Base-by-base conservation (phyloP, 2,113 vertebrate genomes). In the Oenanthe melanoleuca region DNA sequence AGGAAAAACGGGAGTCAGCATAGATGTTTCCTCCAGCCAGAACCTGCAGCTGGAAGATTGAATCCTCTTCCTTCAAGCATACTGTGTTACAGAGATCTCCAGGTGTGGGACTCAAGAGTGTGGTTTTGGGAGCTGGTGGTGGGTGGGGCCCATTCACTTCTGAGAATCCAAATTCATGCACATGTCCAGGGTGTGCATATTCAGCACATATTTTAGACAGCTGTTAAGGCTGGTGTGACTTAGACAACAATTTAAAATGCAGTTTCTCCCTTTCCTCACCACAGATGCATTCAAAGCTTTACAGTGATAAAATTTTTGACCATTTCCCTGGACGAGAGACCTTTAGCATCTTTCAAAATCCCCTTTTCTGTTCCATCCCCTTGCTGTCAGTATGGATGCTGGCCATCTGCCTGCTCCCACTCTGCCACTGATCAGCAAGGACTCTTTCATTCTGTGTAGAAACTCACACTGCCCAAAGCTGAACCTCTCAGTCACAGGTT, bases 121-220 rank as follows among this genome's bases (percentile, higher is more conserved):
- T 0, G 0, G 40, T 33, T 56, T 11, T 1, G 11, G 55, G 15
- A 53, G 6, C 16, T 1, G 1, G 15, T 17, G 18, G 21, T 89
- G n/a, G 26, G 24, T 40, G 82, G 17, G 29, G 26, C 12, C 14
- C 40, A 6, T 56, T 88, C 25, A 11, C 17, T 17, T 80, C 63
- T 45, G 42, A 83, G 40, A 50, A 33, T 12, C n/a, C 23, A 24
- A 40, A 40, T 23, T 40, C 42, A 44, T 25, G 37, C 22, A n/a
- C 14, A 6, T 34, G 38, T 22, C 53, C 64, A 42, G 21, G 5
- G 33, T 52, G 14, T 44, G 47, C 33, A 19, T 57, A 49, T 38
- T 80, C 63, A 83, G 47, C 47, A 80, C 18, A 20, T 52, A 65
- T 28, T 78, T 96, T 38, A 67, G 64, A n/a, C 24, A 90, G 47